Conservation (phyloP, 2,113 vertebrate species). For the Saimiri boliviensis region DNA sequence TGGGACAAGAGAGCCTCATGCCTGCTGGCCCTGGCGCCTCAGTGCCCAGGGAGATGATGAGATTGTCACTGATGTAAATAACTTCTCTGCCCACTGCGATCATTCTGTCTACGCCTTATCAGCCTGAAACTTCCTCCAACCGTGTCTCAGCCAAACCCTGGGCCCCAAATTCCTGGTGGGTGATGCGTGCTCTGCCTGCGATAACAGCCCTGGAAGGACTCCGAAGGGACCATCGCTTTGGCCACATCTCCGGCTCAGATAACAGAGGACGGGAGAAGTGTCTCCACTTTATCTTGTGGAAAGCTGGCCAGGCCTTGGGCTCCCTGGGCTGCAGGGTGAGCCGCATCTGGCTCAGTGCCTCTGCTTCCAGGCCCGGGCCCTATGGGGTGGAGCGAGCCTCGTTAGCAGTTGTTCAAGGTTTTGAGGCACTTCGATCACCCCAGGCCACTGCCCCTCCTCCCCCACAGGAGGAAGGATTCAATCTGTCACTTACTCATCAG, state of each 20-base stretch:
- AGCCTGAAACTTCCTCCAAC: not conserved
- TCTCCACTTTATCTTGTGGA: conserved; percentile 41
- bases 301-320: not conserved
- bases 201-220: conserved; percentile 51
- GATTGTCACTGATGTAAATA: not conserved
- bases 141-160: not conserved
- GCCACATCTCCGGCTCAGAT: conserved; percentile 39
- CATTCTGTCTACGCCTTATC: conserved; percentile 30
- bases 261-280: not conserved
- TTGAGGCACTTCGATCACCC: fast-evolving
- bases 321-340: not conserved
- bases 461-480: not conserved
- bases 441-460: not conserved
- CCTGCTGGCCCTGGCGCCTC: not conserved
- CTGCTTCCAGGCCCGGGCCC: not conserved
- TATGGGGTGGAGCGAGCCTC: not conserved
- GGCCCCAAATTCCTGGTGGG: conserved; percentile 66
- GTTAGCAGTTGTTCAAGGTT: not conserved
- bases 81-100: not conserved
- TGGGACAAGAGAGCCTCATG: not conserved
- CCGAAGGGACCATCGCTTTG: not conserved
- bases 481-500: not conserved
- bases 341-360: not conserved
- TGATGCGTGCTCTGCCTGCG: not conserved
- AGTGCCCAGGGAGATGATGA: not conserved